Conservation (phyloP, 2,797 vertebrate species). For the Spondyliosoma cantharus region DNA sequence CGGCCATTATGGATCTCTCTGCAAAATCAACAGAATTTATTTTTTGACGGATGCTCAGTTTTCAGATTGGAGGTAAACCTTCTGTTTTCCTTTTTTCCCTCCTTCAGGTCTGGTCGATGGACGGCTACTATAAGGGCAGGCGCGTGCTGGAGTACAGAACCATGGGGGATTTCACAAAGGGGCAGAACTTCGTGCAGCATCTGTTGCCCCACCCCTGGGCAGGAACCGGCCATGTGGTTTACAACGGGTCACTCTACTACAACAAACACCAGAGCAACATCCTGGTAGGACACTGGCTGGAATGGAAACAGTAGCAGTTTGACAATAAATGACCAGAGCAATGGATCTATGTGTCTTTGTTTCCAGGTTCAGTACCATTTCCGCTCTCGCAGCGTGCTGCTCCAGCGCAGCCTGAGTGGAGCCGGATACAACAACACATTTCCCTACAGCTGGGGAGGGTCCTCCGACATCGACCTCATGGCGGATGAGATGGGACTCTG, state of each 20-base stretch:
- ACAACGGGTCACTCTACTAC: slow-evolving; percentile 93
- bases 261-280: slow-evolving; percentile 96
- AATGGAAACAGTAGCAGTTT: background rate
- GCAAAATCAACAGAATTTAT: slow-evolving; percentile 13
- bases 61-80: slow-evolving; percentile 5
- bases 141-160: slow-evolving; percentile 93
- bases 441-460: slow-evolving; percentile 98
- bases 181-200: slow-evolving; percentile 95
- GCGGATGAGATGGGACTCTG: slow-evolving; percentile 96
- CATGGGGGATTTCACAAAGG: slow-evolving; percentile 91
- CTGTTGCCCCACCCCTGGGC: slow-evolving; percentile 95
- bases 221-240: slow-evolving; percentile 92
- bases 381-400: slow-evolving; percentile 88
- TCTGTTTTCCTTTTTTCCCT: background rate
- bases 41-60: slow-evolving; percentile 9
- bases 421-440: slow-evolving; percentile 98
- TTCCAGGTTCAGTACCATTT: slow-evolving; percentile 92
- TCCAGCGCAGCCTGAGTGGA: slow-evolving; percentile 92
- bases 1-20: slow-evolving; percentile 22
- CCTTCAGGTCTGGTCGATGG: slow-evolving; percentile 95
- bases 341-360: slow-evolving; percentile 14
- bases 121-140: slow-evolving; percentile 93
- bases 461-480: slow-evolving; percentile 98
- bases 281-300: slow-evolving; percentile 70
- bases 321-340: background rate